Evolutionary conservation across 2,797 vertebrate genomes (phyloP), one percentile per base, ranked within the genome.

Genomic region (Poeciliopsis turneri): DNA sequence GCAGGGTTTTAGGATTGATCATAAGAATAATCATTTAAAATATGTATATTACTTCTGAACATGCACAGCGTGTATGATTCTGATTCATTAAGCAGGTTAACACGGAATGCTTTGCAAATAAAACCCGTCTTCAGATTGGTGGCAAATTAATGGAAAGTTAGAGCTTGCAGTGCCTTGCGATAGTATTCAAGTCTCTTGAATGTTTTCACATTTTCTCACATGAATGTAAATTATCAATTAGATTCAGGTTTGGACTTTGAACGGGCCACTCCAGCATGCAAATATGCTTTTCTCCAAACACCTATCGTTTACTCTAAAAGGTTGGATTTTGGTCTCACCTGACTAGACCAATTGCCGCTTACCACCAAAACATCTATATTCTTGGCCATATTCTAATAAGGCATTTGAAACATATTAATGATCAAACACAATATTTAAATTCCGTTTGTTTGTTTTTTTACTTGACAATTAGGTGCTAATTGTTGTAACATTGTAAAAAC

Each of bases 41-140:
- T 4, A 73, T 76, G 47, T 46, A 84, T 81, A 79, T 83, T 72
- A 71, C 28, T 78, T 72, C 74, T 87, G 81, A 87, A 86, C 74
- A 79, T 84, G 88, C 84, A 84, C 89, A 84, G 86, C 81, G 85
- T 89, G 90, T 91, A 94, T 92, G 92, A 94, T 93, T 94, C 90
- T 82, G 16, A 83, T 83, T 46, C 79, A 82, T 75, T 66, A 76
- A 47, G 81, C 73, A 82, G 33, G 72, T 71, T 43, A 79, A 57
- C 70, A 36, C 2, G 73, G 11, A 76, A 82, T 75, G 53, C 36
- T 81, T 43, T 74, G 64, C 36, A 81, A 84, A 47, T 12, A 70
- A 15, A 87, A 64, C n/a, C 23, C 25, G 20, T 25, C 20, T 36
- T 53, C 2, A 75, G 68, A 41, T 47, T 28, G 53, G 72, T 71